Evolutionary conservation across 1,140 invertebrate genomes (phyloP).

Genomic region (Cydia pomonella): DNA sequence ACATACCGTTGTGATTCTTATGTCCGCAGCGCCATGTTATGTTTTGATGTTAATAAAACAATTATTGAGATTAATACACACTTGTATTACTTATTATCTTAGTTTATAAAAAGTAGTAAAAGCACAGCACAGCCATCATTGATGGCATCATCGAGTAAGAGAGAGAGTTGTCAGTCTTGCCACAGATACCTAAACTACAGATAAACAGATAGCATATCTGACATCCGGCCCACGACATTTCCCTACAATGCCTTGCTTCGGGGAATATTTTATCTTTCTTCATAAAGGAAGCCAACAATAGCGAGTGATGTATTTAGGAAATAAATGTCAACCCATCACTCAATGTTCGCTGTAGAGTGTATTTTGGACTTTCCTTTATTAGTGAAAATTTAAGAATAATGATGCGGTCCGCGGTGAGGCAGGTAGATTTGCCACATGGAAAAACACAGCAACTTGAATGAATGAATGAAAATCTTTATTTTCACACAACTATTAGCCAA

Average conservation of each 20-base stretch:
- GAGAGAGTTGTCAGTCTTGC: no score
- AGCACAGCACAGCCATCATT: no score
- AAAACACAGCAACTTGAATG: background rate
- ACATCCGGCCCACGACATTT: conserved; percentile 59
- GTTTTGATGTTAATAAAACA: no score
- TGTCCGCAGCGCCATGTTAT: no score
- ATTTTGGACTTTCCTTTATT: conserved; percentile 46
- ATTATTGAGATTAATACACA: no score
- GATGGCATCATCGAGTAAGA: no score
- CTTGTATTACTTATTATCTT: no score
- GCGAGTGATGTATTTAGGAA: conserved; percentile 69
- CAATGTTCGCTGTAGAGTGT: conserved; percentile 49
- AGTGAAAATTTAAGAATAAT: conserved; percentile 39
- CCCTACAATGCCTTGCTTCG: conserved; percentile 61
- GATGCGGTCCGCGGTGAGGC: conserved; percentile 17
- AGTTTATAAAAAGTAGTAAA: no score
- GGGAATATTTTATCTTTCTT: conserved; percentile 76
- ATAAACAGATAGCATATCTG: no score
- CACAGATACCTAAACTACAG: no score
- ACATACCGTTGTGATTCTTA: no score
- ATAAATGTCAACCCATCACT: conserved; percentile 73
- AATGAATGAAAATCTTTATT: background rate
- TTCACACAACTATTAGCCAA: no score
- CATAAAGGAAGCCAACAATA: conserved; percentile 72
- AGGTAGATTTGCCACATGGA: background rate